Base-by-base conservation (phyloP, 2,797 vertebrate species). In the Menidia menidia region DNA sequence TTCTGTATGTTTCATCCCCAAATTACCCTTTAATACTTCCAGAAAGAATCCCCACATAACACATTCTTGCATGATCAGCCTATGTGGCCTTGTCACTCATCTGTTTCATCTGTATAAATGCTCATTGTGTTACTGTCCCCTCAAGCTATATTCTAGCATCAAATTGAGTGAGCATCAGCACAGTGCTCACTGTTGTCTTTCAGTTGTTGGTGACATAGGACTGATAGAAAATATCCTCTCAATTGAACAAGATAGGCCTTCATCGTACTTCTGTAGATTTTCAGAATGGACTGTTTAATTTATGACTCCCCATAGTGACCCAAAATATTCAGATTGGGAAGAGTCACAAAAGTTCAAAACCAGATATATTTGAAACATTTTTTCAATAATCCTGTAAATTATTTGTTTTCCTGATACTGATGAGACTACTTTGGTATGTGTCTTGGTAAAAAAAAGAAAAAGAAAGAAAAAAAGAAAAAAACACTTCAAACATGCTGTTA, bases 21-120 rank as follows among this genome's bases (percentile, higher is more conserved):
- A 80, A 78, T 78, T 78, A 70, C 59, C 70, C 68, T 75, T 77
- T 61, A 54, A 76, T 68, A 84, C 39, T 54, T 71, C 15, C 60
- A 58, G 79, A 87, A 77, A 80, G 64, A 77, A 77, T 80, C 71
- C 84, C 68, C 56, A 64, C 33, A 74, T 50, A 76, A 85, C 60
- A 54, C 86, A 87, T 80, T 78, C 86, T 87, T 80, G 55, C 72
- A 80, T 74, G 78, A 81, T 74, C 86, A 35, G 55, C 61, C 68
- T 66, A 80, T 89, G 88, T 89, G 84, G 85, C 87, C 84, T 80
- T 85, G 84, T 89, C 86, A 90, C 73, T 90, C 82, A 85, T 79
- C 54, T 61, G 61, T 53, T 67, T 65, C 54, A 65, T 81, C 82
- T 78, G 68, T 71, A 87, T 86, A 86, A 92, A 78, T 82, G 88